These are phyloP conservation scores for Drosophila bocki DNA, from an alignment of 1,140 invertebrate species.

Conservation along the genomic window DNA sequence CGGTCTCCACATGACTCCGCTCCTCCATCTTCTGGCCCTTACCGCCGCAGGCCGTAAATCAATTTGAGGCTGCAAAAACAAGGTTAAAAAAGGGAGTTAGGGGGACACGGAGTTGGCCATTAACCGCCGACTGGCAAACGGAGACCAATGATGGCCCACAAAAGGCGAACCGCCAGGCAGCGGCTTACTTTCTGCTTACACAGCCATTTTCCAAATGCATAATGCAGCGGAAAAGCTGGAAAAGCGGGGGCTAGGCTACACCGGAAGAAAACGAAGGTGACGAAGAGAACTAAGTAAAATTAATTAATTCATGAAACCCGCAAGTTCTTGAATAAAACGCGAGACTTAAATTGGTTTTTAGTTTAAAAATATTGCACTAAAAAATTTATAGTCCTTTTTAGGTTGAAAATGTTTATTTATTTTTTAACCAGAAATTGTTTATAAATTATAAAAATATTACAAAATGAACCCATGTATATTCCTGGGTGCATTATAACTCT, in stretches of 20 bases:
- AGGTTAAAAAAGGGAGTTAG: conserved; percentile 5
- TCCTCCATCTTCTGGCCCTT: background rate
- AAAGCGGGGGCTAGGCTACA: conserved; percentile 5
- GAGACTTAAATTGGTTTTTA: background rate
- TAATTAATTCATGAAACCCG: too few relatives aligned
- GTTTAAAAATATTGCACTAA: too few relatives aligned
- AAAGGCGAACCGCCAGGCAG: conserved; percentile 45
- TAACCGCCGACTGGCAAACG: conserved; percentile 48
- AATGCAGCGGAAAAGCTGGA: conserved; percentile 49
- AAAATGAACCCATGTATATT: background rate
- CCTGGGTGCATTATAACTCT: background rate
- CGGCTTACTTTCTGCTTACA: conserved; percentile 68
- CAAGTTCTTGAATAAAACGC: background rate
- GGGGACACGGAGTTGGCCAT: conserved; percentile 24
- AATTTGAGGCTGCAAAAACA: conserved; percentile 59
- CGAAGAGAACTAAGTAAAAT: background rate
- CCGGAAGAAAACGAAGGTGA: background rate
- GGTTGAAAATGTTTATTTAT: too few relatives aligned
- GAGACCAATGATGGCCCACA: conserved; percentile 63
- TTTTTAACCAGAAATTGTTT: background rate
- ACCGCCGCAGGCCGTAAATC: conserved; percentile 60
- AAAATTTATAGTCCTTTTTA: too few relatives aligned
- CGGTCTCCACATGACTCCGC: conserved; percentile 16
- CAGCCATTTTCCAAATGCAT: conserved; percentile 76
- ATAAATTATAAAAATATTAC: too few relatives aligned